Evolutionary conservation across 2,113 vertebrate genomes (phyloP), one percentile per base, ranked within the genome.

Genomic region (Hystrix cristata): DNA sequence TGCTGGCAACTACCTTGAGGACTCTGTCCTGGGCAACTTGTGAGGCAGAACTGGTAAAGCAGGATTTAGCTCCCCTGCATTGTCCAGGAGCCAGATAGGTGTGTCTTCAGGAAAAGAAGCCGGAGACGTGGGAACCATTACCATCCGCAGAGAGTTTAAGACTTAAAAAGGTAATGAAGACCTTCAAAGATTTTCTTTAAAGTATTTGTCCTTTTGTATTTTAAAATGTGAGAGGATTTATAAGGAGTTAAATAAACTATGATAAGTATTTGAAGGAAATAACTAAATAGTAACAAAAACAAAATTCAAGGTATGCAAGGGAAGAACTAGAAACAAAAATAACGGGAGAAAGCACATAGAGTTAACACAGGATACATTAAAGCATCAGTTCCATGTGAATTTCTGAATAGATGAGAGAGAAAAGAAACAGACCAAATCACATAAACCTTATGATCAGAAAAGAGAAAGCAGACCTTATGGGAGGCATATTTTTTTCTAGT

Each of bases 41-140:
- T 27, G 78, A 84, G 78, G 94, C 83, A 76, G 82, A 96, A 95
- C 96, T 43, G 76, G 96, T 97, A 97, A 83, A 95, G 27, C 94
- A 96, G 80, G 97, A 60, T 57, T 53, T 79, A 71, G 34, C 76
- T 95, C 38, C 46, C 19, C 46, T 76, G 11, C 2, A 46, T 87
- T 90, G 46, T 80, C 67, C 80, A 57, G 83, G 87, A 96, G 84
- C 87, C 94, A 29, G 43, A 25, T 1, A 23, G 96, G 83, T 95
- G 94, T 97, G 87, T 76, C 96, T 92, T 97, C 90, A 74, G 69
- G 96, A 95, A 97, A 29, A 90, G 62, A 94, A 95, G 11, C 38
- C 94, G 93, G 57, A 95, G 31, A 87, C 5, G 86, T 12, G 83
- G 18, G 53, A 86, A 59, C 27, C 87, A 60, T 79, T 87, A 79